Evolutionary conservation across 2,888 invertebrate species (phyloP), one percentile per base, ranked within the genome.

Genomic region (Molanna angustata): DNA sequence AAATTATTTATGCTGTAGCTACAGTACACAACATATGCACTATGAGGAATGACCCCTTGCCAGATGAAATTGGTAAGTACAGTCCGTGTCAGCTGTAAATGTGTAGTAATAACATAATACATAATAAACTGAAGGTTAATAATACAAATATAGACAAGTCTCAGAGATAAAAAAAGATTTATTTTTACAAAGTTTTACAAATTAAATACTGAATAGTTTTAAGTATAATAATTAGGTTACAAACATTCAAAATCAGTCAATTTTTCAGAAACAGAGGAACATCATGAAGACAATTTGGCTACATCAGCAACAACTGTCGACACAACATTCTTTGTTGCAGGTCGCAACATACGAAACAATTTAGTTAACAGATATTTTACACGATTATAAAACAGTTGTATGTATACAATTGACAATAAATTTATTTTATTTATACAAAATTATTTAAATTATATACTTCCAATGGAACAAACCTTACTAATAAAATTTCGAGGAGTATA

Each of bases 1-100:
- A 35, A 35, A 35, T 35, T 35, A 35, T 35, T 35, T 35, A 35
- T 35, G 35, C 35, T 11, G 14, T 35, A n/a, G 35, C 35, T 14
- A 35, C 6, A n/a, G 35, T 35, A 14, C 35, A 35, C 6, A 35
- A 35, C 14, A 35, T 35, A 13, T 35, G 35, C 13, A 35, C 14
- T 35, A 35, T 35, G 35, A 35, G 35, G 35, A 35, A 35, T 35
- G 35, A 35, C 14, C 35, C 35, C 9, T 35, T 4, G 7, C 35
- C 35, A 35, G 35, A 35, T 35, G 35, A 35, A 35, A 35, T 11
- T 35, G 35, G 35, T 35, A 35, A 35, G 35, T 11, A 13, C 9
- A 35, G 14, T 35, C n/a, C n/a, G n/a, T n/a, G n/a, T n/a, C n/a
- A n/a, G n/a, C n/a, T n/a, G n/a, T n/a, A n/a, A n/a, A n/a, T n/a